Base-by-base conservation (phyloP, 2,113 vertebrate species). In the Pachypanchax playfairii region DNA sequence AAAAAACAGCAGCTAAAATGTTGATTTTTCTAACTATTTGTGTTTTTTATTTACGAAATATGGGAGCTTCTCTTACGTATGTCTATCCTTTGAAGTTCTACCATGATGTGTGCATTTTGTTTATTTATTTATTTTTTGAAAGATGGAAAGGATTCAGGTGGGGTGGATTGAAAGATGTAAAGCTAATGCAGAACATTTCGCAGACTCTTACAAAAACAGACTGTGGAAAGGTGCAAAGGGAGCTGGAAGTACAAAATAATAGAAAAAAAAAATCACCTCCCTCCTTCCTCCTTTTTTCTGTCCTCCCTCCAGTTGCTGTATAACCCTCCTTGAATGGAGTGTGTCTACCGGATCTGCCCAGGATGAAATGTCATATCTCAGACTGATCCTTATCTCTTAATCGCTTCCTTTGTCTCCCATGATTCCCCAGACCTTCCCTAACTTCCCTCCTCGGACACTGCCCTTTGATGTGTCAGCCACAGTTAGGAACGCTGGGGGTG, bases 331-430 rank as follows among this genome's bases (percentile, higher is more conserved):
- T 93, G 92, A 92, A 94, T 92, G 93, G 93, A 94, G 93, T 92
- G 92, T 93, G 92, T 94, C 91, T 93, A 88, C 89, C 82, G 89
- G 93, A 93, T 94, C 93, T 92, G 92, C 90, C 93, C 86, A 90
- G 94, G 94, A 94, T 97, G 94, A 96, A 95, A 97, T 97, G 95
- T 97, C 95, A 94, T 95, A 96, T 96, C 92, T 93, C 90, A 91
- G 93, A 89, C 92, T 90, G 94, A 96, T 96, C 87, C 90, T 97
- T 97, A 96, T 97, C 96, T 95, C 92, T 93, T 95, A 94, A 98
- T 95, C 91, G 91, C 96, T 95, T 93, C 92, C 93, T 98, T 97
- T 96, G 95, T 97, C 88, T 94, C 94, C 93, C 82, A 89, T 86
- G 93, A 94, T 92, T 94, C 95, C 92, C 90, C 91, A 92, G 93